Evolutionary conservation across 2,888 invertebrate genomes (phyloP).

Genomic region (Perdita meconis): DNA sequence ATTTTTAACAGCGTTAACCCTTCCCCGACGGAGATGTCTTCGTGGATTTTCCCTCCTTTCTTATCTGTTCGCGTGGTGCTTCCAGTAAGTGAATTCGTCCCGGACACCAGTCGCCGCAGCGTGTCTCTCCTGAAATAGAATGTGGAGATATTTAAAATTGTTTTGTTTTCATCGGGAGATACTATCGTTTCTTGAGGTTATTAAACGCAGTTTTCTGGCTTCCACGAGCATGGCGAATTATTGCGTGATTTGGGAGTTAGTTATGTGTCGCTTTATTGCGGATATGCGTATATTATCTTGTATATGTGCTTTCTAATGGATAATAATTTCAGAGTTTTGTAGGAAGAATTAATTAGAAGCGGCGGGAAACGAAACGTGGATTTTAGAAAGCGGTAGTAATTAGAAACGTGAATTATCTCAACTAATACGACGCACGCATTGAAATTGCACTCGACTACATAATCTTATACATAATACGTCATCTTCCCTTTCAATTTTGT

Average conservation of each 20-base stretch:
- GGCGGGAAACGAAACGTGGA: not conserved
- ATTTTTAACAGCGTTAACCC: too few species aligned
- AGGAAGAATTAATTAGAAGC: not conserved
- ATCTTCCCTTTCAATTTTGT: not conserved
- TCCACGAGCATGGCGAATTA: not conserved
- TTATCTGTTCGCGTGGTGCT: not conserved
- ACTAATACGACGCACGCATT: too few species aligned
- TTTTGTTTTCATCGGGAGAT: slow-evolving; percentile 5
- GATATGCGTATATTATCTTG: not conserved
- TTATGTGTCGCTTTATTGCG: not conserved
- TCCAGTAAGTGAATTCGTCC: not conserved
- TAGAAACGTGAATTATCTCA: not conserved
- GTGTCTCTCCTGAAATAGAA: not conserved
- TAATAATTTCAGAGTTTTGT: not conserved
- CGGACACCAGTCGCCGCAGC: not conserved
- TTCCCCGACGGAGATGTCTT: not conserved
- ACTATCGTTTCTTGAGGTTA: not conserved
- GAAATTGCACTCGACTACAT: too few species aligned
- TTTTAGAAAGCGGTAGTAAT: too few species aligned
- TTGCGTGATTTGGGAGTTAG: not conserved
- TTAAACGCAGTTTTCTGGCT: slow-evolving; percentile 27
- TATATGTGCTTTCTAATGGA: too few species aligned
- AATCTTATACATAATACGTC: not conserved
- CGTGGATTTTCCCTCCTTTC: not conserved
- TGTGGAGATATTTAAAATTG: not conserved